A percentile compares a stretch with the other conserved stretches of the same genome.
These are phyloP conservation scores for Meandrusa payeni DNA, from an alignment of 2,888 invertebrate species.

Conservation along the genomic window DNA sequence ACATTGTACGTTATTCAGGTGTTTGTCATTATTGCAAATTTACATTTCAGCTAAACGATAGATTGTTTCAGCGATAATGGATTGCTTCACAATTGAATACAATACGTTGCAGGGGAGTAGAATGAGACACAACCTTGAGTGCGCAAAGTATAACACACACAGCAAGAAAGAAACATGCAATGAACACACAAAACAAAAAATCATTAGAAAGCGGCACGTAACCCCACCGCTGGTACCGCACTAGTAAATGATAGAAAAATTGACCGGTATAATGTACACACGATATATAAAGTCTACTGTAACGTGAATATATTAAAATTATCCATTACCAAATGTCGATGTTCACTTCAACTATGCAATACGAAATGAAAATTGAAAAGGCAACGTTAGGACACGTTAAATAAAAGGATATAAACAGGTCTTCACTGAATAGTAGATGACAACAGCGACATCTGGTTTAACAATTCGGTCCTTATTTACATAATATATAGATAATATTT, in stretches of 20 bases:
- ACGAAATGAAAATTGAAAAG: too few species aligned
- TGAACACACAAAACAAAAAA: too few species aligned
- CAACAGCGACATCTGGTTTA: conserved; percentile 7
- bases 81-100: conserved; percentile 18
- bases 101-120: conserved; percentile 21
- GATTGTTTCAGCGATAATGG: conserved; percentile 12
- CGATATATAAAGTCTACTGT: too few species aligned
- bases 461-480: conserved; percentile 8
- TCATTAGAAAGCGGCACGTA: too few species aligned
- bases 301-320: too few species aligned
- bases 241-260: conserved; percentile 28
- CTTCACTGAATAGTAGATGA: too few species aligned
- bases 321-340: conserved; percentile 3
- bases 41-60: conserved; percentile 43
- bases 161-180: conserved; percentile 12
- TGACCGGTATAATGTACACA: conserved; percentile 25
- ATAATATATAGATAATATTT: conserved; percentile 8
- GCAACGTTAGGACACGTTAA: too few species aligned
- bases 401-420: too few species aligned
- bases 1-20: conserved; percentile 67
- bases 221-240: too few species aligned
- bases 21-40: conserved; percentile 49
- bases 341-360: too few species aligned
- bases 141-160: conserved; percentile 40
- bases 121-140: conserved; percentile 68